Evolutionary conservation across 2,888 invertebrate species (phyloP).

Genomic region (Shargacucullia verbasci): DNA sequence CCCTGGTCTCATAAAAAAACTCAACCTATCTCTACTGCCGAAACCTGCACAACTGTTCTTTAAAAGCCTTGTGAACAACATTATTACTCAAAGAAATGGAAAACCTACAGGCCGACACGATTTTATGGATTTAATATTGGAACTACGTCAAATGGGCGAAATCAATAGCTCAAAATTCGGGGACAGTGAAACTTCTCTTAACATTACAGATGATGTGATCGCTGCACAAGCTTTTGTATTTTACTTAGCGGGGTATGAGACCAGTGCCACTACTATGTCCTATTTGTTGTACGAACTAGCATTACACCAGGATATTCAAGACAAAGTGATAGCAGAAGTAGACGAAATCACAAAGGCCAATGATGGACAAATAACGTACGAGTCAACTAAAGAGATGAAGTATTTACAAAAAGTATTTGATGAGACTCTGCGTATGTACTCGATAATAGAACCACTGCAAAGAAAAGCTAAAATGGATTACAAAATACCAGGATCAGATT

Average conservation of each 20-base stretch:
- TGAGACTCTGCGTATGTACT: slow-evolving; percentile 80
- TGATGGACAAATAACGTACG: slow-evolving; percentile 72
- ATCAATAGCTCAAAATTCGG: slow-evolving; percentile 55
- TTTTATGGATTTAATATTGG: slow-evolving; percentile 72
- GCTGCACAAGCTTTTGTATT: slow-evolving; percentile 80
- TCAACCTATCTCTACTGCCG: slow-evolving; percentile 63
- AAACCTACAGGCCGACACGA: slow-evolving; percentile 64
- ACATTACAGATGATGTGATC: slow-evolving; percentile 69
- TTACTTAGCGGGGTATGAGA: slow-evolving; percentile 81
- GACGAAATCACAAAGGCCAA: slow-evolving; percentile 64
- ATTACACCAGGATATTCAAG: slow-evolving; percentile 73
- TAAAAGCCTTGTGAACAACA: slow-evolving; percentile 53
- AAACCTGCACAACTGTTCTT: slow-evolving; percentile 57
- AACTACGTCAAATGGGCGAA: slow-evolving; percentile 62
- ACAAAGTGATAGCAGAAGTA: slow-evolving; percentile 68
- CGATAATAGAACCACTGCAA: slow-evolving; percentile 75
- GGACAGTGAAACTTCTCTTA: slow-evolving; percentile 46
- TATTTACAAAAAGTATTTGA: slow-evolving; percentile 76
- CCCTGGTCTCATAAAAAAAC: slow-evolving; percentile 65
- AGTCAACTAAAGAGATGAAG: slow-evolving; percentile 71
- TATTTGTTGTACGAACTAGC: slow-evolving; percentile 59
- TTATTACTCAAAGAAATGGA: slow-evolving; percentile 65
- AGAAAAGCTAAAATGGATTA: slow-evolving; percentile 71
- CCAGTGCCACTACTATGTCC: slow-evolving; percentile 76
- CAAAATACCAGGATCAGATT: slow-evolving; percentile 70